Percentiles rank a stretch among this genome's conserved stretches.
phyloP scores from a whole-genome alignment of 2,113 vertebrate genomes.

The Melanotaenia duboulayi region DNA sequence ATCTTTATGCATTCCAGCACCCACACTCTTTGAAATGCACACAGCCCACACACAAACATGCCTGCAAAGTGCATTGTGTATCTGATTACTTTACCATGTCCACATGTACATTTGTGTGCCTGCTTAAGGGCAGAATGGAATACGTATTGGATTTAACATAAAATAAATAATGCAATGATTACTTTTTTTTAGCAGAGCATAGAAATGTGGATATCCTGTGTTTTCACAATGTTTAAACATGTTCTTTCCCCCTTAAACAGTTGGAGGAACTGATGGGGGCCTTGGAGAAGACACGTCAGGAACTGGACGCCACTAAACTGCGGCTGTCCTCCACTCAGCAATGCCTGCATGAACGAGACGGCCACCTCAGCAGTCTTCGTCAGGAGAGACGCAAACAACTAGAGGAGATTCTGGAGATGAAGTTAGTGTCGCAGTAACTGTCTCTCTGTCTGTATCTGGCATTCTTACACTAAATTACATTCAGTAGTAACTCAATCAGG shows the following conservation, averaged over 20 bases:
- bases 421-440: conserved; percentile 85
- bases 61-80: conserved; percentile 9
- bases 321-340: conserved; percentile 94
- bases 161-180: not conserved
- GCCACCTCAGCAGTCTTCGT: conserved; percentile 89
- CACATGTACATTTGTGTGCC: not conserved
- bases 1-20: conserved; percentile 33
- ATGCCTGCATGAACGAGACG: conserved; percentile 91
- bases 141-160: not conserved
- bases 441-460: not conserved
- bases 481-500: not conserved
- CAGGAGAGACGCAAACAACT: conserved; percentile 93
- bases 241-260: conserved; percentile 67
- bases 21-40: not conserved
- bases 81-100: conserved; percentile 1
- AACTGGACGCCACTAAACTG: conserved; percentile 92
- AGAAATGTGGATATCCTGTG: not conserved
- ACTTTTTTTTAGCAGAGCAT: not conserved
- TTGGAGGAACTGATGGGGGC: conserved; percentile 94
- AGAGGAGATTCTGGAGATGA: conserved; percentile 97
- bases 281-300: conserved; percentile 93
- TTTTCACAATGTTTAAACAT: conserved; percentile 7
- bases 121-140: conserved; percentile 6
- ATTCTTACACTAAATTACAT: not conserved
- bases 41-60: not conserved